phyloP scores from a whole-genome alignment of 2,888 invertebrate genomes.

The Stictocephala bisonia region DNA sequence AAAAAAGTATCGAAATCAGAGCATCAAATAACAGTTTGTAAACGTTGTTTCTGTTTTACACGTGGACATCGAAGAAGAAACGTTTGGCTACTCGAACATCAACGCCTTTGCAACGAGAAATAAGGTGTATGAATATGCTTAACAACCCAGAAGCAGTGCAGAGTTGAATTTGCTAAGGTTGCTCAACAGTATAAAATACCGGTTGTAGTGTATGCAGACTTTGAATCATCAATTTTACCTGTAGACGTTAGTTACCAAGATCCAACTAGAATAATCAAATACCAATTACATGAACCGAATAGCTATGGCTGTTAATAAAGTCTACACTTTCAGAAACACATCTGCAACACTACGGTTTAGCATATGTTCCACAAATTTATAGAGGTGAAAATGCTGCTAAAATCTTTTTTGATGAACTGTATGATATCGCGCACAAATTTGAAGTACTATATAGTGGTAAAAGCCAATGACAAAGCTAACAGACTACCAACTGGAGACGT shows the following conservation, averaged over 20 bases:
- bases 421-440: conserved; percentile 4
- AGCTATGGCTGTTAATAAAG: conserved; percentile 21
- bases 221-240: conserved; percentile 7
- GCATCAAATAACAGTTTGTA: not conserved
- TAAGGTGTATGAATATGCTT: not conserved
- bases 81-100: not conserved
- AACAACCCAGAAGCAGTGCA: no score
- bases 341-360: not conserved
- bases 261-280: not conserved
- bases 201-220: conserved; percentile 9
- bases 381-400: conserved; percentile 23
- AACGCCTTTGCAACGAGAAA: not conserved
- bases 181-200: conserved; percentile 20
- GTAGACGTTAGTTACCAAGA: not conserved
- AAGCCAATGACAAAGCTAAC: no score
- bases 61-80: not conserved
- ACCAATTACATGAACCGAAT: conserved; percentile 21
- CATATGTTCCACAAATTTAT: not conserved
- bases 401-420: conserved; percentile 6
- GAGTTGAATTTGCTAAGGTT: not conserved
- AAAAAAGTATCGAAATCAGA: no score
- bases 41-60: conserved; percentile 8
- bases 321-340: conserved; percentile 6
- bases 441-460: not conserved
- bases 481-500: no score